Percentiles rank a stretch among this genome's conserved stretches.
These are phyloP conservation scores for Sparidentex hasta DNA, from an alignment of 2,797 vertebrate species.

Conservation along the genomic window DNA sequence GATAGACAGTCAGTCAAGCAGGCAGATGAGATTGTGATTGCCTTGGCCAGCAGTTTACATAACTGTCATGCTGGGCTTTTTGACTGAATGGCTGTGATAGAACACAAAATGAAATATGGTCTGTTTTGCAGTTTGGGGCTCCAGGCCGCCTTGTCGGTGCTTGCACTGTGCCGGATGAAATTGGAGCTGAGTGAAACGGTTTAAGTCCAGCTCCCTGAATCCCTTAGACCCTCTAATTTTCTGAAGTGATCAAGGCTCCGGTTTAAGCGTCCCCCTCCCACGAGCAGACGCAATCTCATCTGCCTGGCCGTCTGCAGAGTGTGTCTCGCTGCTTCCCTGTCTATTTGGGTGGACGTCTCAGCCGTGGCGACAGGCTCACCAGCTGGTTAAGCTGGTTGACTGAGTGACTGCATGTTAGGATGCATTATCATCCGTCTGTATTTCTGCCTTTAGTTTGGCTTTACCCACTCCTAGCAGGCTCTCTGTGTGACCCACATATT, in stretches of 20 bases:
- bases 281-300: slow-evolving; percentile 56
- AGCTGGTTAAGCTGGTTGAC: slow-evolving; percentile 64
- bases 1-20: slow-evolving; percentile 29
- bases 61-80: slow-evolving; percentile 50
- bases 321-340: slow-evolving; percentile 44
- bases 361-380: slow-evolving; percentile 46
- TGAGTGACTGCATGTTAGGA: slow-evolving; percentile 50
- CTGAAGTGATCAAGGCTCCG: slow-evolving; percentile 61
- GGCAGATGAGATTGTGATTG: slow-evolving; percentile 51
- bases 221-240: slow-evolving; percentile 53
- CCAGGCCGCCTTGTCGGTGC: slow-evolving; percentile 4
- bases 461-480: slow-evolving; percentile 31
- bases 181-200: slow-evolving; percentile 44
- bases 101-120: slow-evolving; percentile 26
- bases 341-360: slow-evolving; percentile 46
- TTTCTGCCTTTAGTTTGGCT: slow-evolving; percentile 46
- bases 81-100: slow-evolving; percentile 17
- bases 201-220: slow-evolving; percentile 53
- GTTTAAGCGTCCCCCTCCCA: slow-evolving; percentile 49
- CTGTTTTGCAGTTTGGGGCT: slow-evolving; percentile 28
- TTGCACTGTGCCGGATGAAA: slow-evolving; percentile 32
- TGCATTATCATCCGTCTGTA: slow-evolving; percentile 47
- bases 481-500: slow-evolving; percentile 68
- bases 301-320: slow-evolving; percentile 41
- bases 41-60: slow-evolving; percentile 42